Evolutionary conservation across 2,113 vertebrate genomes (phyloP).

Genomic region (Cariama cristata): DNA sequence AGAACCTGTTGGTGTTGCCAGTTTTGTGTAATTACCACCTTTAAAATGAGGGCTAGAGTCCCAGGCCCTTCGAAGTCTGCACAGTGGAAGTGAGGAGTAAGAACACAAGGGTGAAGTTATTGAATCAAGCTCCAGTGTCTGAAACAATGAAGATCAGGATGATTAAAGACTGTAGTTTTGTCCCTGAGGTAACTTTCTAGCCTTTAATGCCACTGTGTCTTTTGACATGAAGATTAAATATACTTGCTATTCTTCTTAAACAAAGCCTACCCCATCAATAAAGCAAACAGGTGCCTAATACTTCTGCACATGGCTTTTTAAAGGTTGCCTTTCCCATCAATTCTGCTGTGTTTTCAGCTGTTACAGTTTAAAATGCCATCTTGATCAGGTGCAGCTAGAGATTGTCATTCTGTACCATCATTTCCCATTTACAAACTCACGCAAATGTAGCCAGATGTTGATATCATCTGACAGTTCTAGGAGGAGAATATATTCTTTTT

Average conservation of each 20-base stretch:
- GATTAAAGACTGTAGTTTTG: slow-evolving; percentile 39
- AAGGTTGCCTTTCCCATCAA: slow-evolving; percentile 18
- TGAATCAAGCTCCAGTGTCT: slow-evolving; percentile 20
- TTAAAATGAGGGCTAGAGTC: neutral
- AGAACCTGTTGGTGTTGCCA: slow-evolving; percentile 40
- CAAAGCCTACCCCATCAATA: slow-evolving; percentile 40
- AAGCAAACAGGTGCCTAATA: slow-evolving; percentile 44
- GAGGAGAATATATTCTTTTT: neutral
- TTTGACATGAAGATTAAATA: slow-evolving; percentile 55
- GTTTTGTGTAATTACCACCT: slow-evolving; percentile 50
- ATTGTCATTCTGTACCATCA: neutral
- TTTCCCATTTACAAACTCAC: neutral
- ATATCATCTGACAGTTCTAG: neutral
- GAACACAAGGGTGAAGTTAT: neutral
- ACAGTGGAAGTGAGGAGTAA: neutral
- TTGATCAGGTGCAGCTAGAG: neutral
- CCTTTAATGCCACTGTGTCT: slow-evolving; percentile 44
- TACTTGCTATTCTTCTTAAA: slow-evolving; percentile 24
- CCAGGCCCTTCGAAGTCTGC: neutral
- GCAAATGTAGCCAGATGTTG: neutral
- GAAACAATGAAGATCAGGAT: neutral
- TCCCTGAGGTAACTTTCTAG: slow-evolving; percentile 39
- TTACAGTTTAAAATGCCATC: neutral
- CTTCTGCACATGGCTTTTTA: slow-evolving; percentile 27
- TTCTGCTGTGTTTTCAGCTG: slow-evolving; percentile 23